Conservation (phyloP, 2,797 vertebrate species). For the Pseudotriccus pelzelni region DNA sequence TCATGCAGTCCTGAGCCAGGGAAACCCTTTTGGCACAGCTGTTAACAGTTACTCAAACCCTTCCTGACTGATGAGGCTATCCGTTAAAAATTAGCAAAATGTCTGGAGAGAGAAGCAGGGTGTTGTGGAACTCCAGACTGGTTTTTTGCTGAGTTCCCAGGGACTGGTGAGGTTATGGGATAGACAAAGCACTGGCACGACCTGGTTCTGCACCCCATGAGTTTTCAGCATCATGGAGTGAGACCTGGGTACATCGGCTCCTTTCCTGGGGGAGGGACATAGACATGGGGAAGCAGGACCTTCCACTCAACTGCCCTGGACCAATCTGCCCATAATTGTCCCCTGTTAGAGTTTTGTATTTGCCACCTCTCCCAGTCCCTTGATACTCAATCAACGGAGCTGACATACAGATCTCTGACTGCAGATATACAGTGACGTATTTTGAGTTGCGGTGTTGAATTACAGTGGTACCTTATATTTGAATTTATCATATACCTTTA, state of each 20-base stretch:
- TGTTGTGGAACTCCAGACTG: background rate
- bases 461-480: background rate
- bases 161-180: fast-evolving
- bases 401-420: background rate
- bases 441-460: background rate
- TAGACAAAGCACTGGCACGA: fast-evolving
- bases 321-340: background rate
- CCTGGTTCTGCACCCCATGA: fast-evolving
- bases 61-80: background rate
- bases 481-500: conserved; percentile 15
- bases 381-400: background rate
- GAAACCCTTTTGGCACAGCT: background rate
- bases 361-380: background rate
- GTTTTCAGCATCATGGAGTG: fast-evolving
- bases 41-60: background rate
- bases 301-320: background rate
- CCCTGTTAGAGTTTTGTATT: background rate
- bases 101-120: background rate
- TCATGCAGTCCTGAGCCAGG: background rate
- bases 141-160: background rate
- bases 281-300: background rate
- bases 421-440: background rate
- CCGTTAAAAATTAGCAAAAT: background rate
- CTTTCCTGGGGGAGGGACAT: background rate
- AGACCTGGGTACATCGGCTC: fast-evolving